These are phyloP conservation scores for Coracopsis vasa DNA, from an alignment of 2,113 vertebrate genomes.

Conservation along the genomic window DNA sequence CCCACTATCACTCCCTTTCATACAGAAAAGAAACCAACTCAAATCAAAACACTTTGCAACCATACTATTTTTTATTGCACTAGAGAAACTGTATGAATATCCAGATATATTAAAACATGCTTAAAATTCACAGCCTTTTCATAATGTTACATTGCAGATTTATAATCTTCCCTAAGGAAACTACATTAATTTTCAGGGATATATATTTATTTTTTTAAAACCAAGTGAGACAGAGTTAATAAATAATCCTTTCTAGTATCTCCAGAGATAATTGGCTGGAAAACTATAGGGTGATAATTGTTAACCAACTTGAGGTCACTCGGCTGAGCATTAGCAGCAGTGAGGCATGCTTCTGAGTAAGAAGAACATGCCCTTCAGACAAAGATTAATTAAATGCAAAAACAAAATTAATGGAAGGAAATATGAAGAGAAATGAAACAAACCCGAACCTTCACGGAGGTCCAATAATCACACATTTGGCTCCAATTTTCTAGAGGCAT, in stretches of 20 bases:
- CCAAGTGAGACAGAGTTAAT: constrained; percentile 26
- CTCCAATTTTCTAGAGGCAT: no score
- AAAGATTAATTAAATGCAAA: constrained; percentile 69
- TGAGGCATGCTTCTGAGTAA: constrained; percentile 58
- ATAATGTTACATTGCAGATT: constrained; percentile 23
- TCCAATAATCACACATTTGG: no score
- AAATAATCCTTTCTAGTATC: constrained; percentile 50
- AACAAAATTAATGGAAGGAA: no score
- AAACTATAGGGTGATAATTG: constrained; percentile 55
- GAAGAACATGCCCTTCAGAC: constrained; percentile 57
- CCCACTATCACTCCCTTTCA: not conserved
- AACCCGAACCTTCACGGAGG: no score
- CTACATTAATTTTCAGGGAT: constrained; percentile 58
- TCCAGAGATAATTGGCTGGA: constrained; percentile 60
- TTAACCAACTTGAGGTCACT: constrained; percentile 63
- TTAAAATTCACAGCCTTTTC: not conserved
- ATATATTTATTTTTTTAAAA: constrained; percentile 17
- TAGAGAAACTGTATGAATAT: constrained; percentile 11
- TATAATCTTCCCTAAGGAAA: constrained; percentile 59
- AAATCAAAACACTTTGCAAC: not conserved
- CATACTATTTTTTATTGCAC: not conserved
- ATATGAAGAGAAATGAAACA: no score
- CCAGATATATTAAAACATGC: not conserved
- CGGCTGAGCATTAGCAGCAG: constrained; percentile 40
- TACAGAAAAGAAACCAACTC: not conserved